These are phyloP conservation scores for Enteromius argenteus DNA, from an alignment of 2,797 vertebrate species.

Conservation along the genomic window DNA sequence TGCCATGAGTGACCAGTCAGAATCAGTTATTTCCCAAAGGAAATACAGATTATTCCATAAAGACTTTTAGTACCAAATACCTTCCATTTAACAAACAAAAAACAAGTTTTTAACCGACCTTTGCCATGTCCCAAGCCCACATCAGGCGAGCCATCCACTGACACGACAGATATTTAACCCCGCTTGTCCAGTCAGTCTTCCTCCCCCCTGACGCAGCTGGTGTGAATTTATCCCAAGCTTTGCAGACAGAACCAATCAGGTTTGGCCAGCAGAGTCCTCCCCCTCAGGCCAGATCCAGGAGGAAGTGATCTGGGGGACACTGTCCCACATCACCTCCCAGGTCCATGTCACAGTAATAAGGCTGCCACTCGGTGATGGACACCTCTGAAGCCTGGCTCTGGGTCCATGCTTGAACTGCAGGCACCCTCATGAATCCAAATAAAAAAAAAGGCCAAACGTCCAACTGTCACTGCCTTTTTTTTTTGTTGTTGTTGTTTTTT, in stretches of 20 bases:
- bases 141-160: slow-evolving; percentile 19
- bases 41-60: neutral
- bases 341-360: slow-evolving; percentile 63
- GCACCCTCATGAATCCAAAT: slow-evolving; percentile 46
- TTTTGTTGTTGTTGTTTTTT: no score
- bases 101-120: slow-evolving; percentile 7
- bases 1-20: neutral
- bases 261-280: slow-evolving; percentile 54
- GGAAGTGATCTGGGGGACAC: slow-evolving; percentile 44
- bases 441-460: slow-evolving; percentile 26
- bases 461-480: neutral
- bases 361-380: slow-evolving; percentile 62
- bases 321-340: slow-evolving; percentile 54
- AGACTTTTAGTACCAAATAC: slow-evolving; percentile 7
- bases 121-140: neutral
- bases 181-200: slow-evolving; percentile 26
- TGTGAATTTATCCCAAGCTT: slow-evolving; percentile 61
- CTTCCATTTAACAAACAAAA: neutral
- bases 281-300: slow-evolving; percentile 57
- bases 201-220: slow-evolving; percentile 53
- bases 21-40: neutral
- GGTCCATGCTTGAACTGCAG: slow-evolving; percentile 55
- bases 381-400: slow-evolving; percentile 61
- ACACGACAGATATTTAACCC: slow-evolving; percentile 48
- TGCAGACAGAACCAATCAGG: slow-evolving; percentile 55